Conservation (phyloP, 2,888 invertebrate genomes). For the Apamea sordens region DNA sequence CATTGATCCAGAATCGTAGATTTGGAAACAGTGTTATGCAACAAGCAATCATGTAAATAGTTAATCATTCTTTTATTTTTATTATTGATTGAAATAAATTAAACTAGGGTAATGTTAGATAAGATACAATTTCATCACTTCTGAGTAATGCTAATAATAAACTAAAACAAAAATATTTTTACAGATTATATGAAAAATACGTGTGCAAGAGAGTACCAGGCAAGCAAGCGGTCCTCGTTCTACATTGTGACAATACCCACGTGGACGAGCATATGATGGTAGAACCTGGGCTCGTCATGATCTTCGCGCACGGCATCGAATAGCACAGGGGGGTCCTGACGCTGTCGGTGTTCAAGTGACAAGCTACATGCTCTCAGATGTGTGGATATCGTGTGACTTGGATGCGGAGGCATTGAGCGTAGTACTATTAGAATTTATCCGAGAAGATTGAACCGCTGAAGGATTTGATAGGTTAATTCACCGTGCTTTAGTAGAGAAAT, state of each 20-base stretch:
- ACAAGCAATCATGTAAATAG: not conserved
- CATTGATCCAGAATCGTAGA: not conserved
- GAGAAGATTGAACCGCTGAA: conserved; percentile 1
- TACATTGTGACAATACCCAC: conserved; percentile 98
- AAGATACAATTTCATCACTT: not conserved
- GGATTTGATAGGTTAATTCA: conserved; percentile 27
- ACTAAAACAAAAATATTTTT: conserved; percentile 33
- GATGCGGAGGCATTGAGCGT: conserved; percentile 56
- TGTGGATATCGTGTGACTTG: conserved; percentile 55
- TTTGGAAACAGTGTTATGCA: not conserved
- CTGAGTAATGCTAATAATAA: not conserved
- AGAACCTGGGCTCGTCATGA: conserved; percentile 99
- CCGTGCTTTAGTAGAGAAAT: conserved; percentile 23
- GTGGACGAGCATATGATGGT: conserved; percentile 99
- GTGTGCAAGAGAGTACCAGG: conserved; percentile 98
- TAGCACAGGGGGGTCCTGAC: conserved; percentile 74
- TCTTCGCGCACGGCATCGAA: conserved; percentile 99
- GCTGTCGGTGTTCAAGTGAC: conserved; percentile 54
- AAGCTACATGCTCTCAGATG: conserved; percentile 49
- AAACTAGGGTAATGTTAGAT: not conserved
- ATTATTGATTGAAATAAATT: not conserved
- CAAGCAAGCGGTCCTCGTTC: conserved; percentile 98
- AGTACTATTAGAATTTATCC: conserved; percentile 28
- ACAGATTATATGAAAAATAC: conserved; percentile 96
- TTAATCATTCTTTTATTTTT: not conserved